Evolutionary conservation across 2,797 vertebrate species (phyloP), one percentile per base, ranked within the genome.

Genomic region (Meriones psammophilus): DNA sequence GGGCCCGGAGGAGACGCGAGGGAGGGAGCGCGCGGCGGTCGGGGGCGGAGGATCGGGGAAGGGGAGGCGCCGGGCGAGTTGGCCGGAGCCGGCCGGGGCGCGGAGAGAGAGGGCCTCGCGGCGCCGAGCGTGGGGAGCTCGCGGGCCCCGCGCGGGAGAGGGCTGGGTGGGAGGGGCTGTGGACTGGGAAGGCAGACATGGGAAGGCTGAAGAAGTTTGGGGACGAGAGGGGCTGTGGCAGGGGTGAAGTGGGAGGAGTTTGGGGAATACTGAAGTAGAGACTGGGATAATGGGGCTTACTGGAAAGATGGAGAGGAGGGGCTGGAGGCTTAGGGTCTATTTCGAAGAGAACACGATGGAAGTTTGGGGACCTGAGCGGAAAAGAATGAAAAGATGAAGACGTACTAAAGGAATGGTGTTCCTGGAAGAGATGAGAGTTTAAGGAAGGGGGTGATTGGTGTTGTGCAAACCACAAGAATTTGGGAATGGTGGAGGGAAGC

Each of bases 1-100:
- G 96, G 96, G 97, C 95, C 87, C 8, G 96, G 86, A 90, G 91
- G 97, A 73, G 95, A 77, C 84, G 96, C 95, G 91, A 92, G 96
- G 95, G 96, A 95, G 97, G 93, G 96, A 95, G 97, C 76, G 96
- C 93, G 62, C 68, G 88, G 97, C 95, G 1, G 24, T 93, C 95
- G 7, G 92, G 64, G 28, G 68, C 22, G 93, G 95, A 94, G 95
- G 90, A 50, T 22, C 76, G 87, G 85, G 46, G 77, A 76, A 60
- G 92, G 94, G 95, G 96, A 68, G 96, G 97, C 90, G 96, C 96
- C 30, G 88, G 1, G 95, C 76, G 79, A 89, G 91, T 88, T 60
- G 95, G 95, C 96, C 80, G 36, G 39, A 94, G 92, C 77, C 24
- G 50, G 94, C 88, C 64, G 50, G 94, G 94, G 89, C n/a, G 78